These are phyloP conservation scores for Crossocerus cetratus DNA, from an alignment of 2,888 invertebrate genomes.

Conservation along the genomic window DNA sequence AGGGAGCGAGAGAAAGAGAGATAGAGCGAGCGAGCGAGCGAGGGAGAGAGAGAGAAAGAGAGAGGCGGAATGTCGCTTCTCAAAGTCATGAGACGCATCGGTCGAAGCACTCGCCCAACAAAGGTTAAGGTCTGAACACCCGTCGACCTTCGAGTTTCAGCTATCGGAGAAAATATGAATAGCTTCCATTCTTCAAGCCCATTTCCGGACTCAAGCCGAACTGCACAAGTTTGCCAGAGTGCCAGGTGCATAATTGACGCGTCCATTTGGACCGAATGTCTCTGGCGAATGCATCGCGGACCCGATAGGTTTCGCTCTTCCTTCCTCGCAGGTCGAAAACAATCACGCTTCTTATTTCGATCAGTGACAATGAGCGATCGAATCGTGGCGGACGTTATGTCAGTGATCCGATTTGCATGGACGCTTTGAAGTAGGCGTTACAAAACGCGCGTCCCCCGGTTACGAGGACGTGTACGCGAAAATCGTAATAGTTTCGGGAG, in stretches of 20 bases:
- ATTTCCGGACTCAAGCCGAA: background rate
- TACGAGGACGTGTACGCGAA: slow-evolving; percentile 9
- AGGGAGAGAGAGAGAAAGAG: slow-evolving; percentile 32
- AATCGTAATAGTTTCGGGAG: slow-evolving; percentile 21
- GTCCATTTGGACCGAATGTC: background rate
- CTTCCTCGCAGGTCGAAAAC: background rate
- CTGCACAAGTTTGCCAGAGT: background rate
- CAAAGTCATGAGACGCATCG: slow-evolving; percentile 56
- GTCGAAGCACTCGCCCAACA: slow-evolving; percentile 51
- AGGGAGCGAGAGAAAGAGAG: slow-evolving; percentile 17
- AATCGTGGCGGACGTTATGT: background rate
- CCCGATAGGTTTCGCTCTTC: background rate
- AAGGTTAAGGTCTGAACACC: slow-evolving; percentile 53
- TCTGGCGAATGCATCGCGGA: background rate
- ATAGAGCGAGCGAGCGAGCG: slow-evolving; percentile 41
- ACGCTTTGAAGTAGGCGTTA: background rate
- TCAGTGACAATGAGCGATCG: slow-evolving; percentile 2
- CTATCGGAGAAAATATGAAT: slow-evolving; percentile 31
- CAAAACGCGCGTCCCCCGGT: slow-evolving; percentile 25
- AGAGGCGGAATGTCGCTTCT: slow-evolving; percentile 39
- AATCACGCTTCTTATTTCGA: background rate
- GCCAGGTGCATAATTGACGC: too few relatives aligned
- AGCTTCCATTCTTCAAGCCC: slow-evolving; percentile 8
- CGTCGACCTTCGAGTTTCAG: slow-evolving; percentile 45
- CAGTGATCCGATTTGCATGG: background rate